Base-by-base conservation (phyloP, 2,113 vertebrate genomes). In the Pedionomus torquatus region DNA sequence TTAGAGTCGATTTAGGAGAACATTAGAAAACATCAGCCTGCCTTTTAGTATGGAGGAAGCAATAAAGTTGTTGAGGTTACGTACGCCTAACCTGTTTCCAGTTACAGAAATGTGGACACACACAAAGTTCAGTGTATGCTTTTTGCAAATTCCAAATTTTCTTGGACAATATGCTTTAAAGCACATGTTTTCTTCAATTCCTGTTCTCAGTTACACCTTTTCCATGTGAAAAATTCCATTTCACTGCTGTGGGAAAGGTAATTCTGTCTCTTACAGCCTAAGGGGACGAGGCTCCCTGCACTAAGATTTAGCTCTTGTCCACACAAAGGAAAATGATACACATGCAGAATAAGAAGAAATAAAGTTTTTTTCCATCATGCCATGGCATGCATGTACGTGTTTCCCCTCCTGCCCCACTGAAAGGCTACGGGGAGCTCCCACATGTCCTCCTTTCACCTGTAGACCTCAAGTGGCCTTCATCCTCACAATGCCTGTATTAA, bases 351-450 rank as follows among this genome's bases (percentile, higher is more conserved):
- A 2, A 77, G 46, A 84, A 84, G 48, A 84, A 93, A 8, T 70
- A 21, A 61, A 75, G 16, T 31, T 31, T 70, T 58, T 37, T 70
- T 39, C 23, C 69, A 60, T 30, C 20, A 33, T 71, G 48, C 23
- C 4, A 5, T 7, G 9, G 25, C 4, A 17, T 0, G 1, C 5
- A 19, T 0, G 1, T 9, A 24, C 6, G 21, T 18, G 26, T 30
- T 41, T 37, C 9, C 57, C 24, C 28, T 51, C 57, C 23, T 49
- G 33, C 7, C 7, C 3, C 12, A 24, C 30, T 46, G 3, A 1
- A 0, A 6, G 46, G 12, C 44, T 71, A 64, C 49, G 5, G 6
- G 19, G 31, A 69, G 20, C 20, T 60, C 79, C 37, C 44, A 30
- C 11, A 33, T 7, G 7, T 24, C 5, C 20, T 68, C 18, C 64